Evolutionary conservation across 2,888 invertebrate species (phyloP).

Genomic region (Dynastes tityus): DNA sequence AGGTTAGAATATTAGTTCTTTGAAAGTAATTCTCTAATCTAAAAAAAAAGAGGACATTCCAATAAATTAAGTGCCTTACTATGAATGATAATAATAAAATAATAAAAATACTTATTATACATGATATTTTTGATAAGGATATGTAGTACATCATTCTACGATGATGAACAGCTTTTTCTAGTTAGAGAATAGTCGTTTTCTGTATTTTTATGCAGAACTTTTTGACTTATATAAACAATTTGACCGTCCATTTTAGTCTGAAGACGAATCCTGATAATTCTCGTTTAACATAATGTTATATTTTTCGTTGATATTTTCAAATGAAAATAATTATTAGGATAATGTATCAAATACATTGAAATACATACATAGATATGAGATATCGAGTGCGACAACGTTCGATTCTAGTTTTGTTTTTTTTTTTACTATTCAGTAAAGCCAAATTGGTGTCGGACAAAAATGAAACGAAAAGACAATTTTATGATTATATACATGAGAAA

Average conservation of each 20-base stretch:
- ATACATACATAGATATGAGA: conserved; percentile 47
- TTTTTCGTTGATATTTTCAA: neutral
- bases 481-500: neutral
- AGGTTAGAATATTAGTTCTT: too few species aligned
- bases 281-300: conserved; percentile 7
- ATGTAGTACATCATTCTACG: conserved; percentile 1
- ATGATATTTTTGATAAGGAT: conserved; percentile 36
- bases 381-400: conserved; percentile 36
- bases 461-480: conserved; percentile 33
- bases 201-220: neutral
- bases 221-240: neutral
- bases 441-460: conserved; percentile 50
- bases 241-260: conserved; percentile 42
- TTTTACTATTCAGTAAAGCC: conserved; percentile 12
- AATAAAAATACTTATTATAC: neutral
- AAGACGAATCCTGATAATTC: conserved; percentile 38
- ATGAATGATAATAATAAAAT: neutral
- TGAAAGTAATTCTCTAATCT: too few species aligned
- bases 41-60: conserved; percentile 16
- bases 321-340: neutral
- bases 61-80: conserved; percentile 34
- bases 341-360: conserved; percentile 8
- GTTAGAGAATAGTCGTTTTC: neutral
- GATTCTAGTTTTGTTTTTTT: conserved; percentile 15
- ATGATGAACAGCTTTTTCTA: neutral